A percentile compares a stretch with the other conserved stretches of the same genome.
phyloP scores from a whole-genome alignment of 1,140 invertebrate genomes.

The Helicoverpa armigera region DNA sequence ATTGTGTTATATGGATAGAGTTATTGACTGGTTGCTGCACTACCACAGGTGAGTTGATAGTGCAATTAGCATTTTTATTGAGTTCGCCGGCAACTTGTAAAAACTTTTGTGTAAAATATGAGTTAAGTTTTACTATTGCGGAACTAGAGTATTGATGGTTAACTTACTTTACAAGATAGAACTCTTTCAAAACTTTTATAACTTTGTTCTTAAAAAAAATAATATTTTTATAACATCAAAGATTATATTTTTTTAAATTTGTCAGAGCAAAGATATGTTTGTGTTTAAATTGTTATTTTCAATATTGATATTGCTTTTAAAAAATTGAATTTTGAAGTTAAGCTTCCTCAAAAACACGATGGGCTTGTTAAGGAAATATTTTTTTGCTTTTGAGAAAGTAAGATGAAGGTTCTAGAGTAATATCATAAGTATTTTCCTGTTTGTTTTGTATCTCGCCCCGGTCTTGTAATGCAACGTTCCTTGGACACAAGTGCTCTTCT shows the following conservation, averaged over 20 bases:
- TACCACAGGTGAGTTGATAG: constrained; percentile 80
- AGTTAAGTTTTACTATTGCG: constrained; percentile 46
- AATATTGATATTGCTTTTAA: too few species aligned
- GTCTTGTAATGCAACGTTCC: background rate
- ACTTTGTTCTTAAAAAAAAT: background rate
- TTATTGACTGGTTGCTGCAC: constrained; percentile 75
- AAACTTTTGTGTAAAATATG: constrained; percentile 66
- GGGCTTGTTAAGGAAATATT: background rate
- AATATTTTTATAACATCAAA: too few species aligned
- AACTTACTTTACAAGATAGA: constrained; percentile 6
- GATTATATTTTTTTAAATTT: too few species aligned
- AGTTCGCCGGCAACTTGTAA: constrained; percentile 66
- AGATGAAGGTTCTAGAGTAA: background rate
- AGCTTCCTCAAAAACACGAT: background rate
- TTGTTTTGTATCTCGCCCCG: background rate
- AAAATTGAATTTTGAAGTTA: background rate
- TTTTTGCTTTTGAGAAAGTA: constrained; percentile 1
- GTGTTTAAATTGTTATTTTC: too few species aligned
- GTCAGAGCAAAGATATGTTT: too few species aligned
- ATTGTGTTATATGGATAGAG: constrained; percentile 81
- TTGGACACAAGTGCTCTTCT: background rate
- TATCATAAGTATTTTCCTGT: constrained; percentile 30
- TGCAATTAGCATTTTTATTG: constrained; percentile 81
- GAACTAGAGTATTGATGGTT: constrained; percentile 45
- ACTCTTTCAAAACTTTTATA: constrained; percentile 26